Base-by-base conservation (phyloP, 2,888 invertebrate genomes). In the Lycaena phlaeas region DNA sequence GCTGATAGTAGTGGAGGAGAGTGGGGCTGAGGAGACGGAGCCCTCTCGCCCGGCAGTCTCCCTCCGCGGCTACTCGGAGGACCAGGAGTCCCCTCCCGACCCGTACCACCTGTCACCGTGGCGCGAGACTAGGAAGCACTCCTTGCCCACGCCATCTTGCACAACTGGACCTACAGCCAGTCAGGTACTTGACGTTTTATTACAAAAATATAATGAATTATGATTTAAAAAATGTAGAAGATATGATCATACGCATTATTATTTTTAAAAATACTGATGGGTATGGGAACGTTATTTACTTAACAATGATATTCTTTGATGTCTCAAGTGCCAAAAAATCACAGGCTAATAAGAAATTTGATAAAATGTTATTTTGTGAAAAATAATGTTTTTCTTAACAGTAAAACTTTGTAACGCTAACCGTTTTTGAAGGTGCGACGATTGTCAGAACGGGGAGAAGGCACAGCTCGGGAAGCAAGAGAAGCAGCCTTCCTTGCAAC, bases 141-240 rank as follows among this genome's bases (percentile, higher is more conserved):
- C 94, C 14, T 75, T 94, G 54, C 94, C 94, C 1, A 93, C 94
- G 0, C 94, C 94, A 1, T 90, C 92, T 53, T 94, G 94, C 57
- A 92, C 92, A 15, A 90, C 92, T 42, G 94, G 94, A 37, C 94
- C 94, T 43, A 94, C 94, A 29, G 94, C 94, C 27, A 93, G 93
- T 53, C 94, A 94, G 87, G 94, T 94, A 44, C 25, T 15, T 26
- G 28, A 4, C 14, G 4, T 14, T 9, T 29, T 28, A n/a, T n/a
- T n/a, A n/a, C n/a, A n/a, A n/a, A n/a, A n/a, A n/a, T n/a, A n/a
- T n/a, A n/a, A n/a, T n/a, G 4, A 26, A 10, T 26, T 26, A 26
- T n/a, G n/a, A n/a, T n/a, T n/a, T n/a, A n/a, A n/a, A n/a, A n/a
- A n/a, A n/a, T n/a, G n/a, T n/a, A n/a, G n/a, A n/a, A n/a, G n/a